Conservation (phyloP, 2,797 vertebrate species). For the Percopsis omiscomaycus region DNA sequence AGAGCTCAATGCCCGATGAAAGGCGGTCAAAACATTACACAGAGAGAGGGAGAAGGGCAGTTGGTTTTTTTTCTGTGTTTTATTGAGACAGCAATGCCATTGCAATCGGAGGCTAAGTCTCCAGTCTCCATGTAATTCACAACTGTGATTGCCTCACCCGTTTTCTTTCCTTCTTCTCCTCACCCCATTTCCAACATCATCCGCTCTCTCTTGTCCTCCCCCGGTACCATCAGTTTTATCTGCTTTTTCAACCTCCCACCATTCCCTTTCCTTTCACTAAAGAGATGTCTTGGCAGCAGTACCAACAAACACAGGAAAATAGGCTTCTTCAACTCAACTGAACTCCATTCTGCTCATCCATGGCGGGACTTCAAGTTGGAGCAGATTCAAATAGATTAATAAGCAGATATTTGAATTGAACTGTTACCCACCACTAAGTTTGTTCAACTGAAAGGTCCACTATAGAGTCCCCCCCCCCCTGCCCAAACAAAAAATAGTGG, state of each 20-base stretch:
- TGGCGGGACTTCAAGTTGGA: conserved; percentile 8
- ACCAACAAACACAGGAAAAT: conserved; percentile 4
- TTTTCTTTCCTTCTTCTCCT: conserved; percentile 5
- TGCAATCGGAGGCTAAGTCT: conserved; percentile 50
- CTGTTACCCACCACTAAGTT: neutral
- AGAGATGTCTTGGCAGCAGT: conserved; percentile 15
- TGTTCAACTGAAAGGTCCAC: too few relatives aligned
- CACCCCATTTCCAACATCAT: conserved; percentile 22
- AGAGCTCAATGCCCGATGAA: conserved; percentile 34
- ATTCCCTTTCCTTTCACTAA: neutral
- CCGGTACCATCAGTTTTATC: conserved; percentile 24
- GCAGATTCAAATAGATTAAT: neutral
- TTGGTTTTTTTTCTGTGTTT: conserved; percentile 9
- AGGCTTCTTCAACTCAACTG: neutral
- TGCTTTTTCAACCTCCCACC: neutral
- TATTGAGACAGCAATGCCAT: conserved; percentile 26
- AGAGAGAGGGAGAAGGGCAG: conserved; percentile 32
- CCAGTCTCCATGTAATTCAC: conserved; percentile 53
- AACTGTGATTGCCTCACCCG: conserved; percentile 58
- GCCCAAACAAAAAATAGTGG: too few relatives aligned
- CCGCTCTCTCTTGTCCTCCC: conserved; percentile 15
- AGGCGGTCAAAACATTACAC: conserved; percentile 41
- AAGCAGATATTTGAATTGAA: conserved; percentile 14
- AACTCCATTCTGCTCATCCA: neutral
- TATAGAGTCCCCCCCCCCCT: too few relatives aligned